Conservation (phyloP, 1,140 invertebrate species). For the Orchestia grillus region DNA sequence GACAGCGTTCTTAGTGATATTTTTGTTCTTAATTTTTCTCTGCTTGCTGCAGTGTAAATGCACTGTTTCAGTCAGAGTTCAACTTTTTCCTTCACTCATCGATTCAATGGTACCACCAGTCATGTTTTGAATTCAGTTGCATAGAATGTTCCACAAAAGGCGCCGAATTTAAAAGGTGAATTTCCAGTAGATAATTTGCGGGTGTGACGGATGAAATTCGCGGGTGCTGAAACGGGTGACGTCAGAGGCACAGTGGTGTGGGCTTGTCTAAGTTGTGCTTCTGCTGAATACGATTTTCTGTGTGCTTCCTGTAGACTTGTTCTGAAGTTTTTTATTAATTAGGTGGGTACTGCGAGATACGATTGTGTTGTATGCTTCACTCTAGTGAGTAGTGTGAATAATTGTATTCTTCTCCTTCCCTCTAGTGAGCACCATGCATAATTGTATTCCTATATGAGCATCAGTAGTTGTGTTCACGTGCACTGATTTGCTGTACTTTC, state of each 20-base stretch:
- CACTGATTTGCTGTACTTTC: not conserved
- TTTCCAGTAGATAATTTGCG: too few species aligned
- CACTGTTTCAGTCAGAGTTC: not conserved
- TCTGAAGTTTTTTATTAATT: not conserved
- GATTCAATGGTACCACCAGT: not conserved
- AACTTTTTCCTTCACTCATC: not conserved
- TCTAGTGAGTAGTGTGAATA: not conserved
- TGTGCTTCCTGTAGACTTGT: not conserved
- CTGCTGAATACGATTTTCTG: too few species aligned
- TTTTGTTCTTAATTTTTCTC: not conserved
- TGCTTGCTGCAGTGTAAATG: not conserved
- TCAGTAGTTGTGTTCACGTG: not conserved
- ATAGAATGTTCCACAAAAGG: too few species aligned
- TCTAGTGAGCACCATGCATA: not conserved
- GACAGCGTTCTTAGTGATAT: not conserved
- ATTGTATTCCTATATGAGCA: not conserved
- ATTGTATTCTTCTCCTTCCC: not conserved
- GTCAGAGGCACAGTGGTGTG: too few species aligned
- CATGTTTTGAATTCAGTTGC: too few species aligned
- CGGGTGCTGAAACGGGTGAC: too few species aligned
- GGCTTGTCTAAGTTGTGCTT: too few species aligned
- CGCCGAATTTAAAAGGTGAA: too few species aligned
- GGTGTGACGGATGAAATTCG: too few species aligned
- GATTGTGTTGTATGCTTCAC: too few species aligned
- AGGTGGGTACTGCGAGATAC: too few species aligned